phyloP scores from a whole-genome alignment of 2,888 invertebrate genomes.

The Lepidochitona cinerea region DNA sequence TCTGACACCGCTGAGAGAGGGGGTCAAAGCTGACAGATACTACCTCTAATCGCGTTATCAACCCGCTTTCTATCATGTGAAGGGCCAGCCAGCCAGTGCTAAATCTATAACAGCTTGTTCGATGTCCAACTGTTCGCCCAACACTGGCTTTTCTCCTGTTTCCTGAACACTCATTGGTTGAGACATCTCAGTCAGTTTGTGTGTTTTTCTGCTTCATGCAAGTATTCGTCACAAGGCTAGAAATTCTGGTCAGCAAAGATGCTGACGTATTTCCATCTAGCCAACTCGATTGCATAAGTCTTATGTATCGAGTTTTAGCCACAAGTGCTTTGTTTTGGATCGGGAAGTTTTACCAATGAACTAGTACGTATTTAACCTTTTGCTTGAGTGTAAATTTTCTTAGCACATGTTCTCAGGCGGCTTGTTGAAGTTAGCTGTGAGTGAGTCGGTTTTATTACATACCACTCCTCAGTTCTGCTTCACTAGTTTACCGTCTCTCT shows the following conservation, averaged over 20 bases:
- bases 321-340: too few species aligned
- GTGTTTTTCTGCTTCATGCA: too few species aligned
- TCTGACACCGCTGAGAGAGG: neutral
- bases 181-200: neutral
- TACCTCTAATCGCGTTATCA: neutral
- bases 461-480: neutral
- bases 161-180: neutral
- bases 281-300: too few species aligned
- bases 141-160: neutral
- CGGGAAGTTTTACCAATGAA: too few species aligned
- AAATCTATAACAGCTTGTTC: neutral
- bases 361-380: too few species aligned
- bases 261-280: too few species aligned
- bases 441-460: neutral
- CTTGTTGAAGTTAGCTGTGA: neutral
- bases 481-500: neutral
- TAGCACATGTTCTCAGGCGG: too few species aligned
- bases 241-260: too few species aligned
- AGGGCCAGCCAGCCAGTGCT: neutral
- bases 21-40: conserved; percentile 8
- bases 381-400: too few species aligned
- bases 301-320: too few species aligned
- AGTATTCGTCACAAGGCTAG: neutral
- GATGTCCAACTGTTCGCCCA: neutral
- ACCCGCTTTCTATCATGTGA: neutral